These are phyloP conservation scores for Sminthurides aquaticus DNA, from an alignment of 2,888 invertebrate species.

Conservation along the genomic window DNA sequence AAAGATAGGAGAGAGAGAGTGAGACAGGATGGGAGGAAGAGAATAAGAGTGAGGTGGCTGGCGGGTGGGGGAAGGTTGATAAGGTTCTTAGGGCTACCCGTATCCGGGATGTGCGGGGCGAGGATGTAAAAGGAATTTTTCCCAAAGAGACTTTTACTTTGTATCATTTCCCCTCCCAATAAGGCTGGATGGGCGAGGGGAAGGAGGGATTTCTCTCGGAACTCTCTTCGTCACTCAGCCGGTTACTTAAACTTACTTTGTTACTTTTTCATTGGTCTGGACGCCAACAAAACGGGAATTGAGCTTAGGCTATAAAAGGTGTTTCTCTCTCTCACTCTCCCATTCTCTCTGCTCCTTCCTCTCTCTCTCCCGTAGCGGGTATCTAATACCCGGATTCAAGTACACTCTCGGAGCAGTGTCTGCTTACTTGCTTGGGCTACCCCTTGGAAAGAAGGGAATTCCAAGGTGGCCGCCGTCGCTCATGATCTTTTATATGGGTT, in stretches of 20 bases:
- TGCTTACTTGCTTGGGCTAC: too few relatives aligned
- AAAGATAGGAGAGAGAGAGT: too few relatives aligned
- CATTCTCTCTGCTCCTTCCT: too few relatives aligned
- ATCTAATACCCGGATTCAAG: too few relatives aligned
- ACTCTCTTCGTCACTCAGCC: neutral
- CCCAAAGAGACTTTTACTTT: constrained; percentile 21
- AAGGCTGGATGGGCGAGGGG: neutral
- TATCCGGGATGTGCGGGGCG: constrained; percentile 20
- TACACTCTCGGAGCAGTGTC: too few relatives aligned
- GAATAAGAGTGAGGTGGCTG: constrained; percentile 4
- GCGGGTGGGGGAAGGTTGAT: constrained; percentile 1
- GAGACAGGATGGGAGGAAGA: too few relatives aligned
- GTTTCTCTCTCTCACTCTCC: constrained; percentile 7
- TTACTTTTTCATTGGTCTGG: neutral
- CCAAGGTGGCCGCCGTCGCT: too few relatives aligned
- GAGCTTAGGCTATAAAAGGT: constrained; percentile 20
- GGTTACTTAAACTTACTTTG: neutral
- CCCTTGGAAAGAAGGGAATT: too few relatives aligned
- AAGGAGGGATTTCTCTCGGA: neutral
- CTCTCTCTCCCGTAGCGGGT: too few relatives aligned
- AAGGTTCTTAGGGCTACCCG: constrained; percentile 5
- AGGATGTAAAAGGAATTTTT: constrained; percentile 20
- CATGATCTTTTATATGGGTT: too few relatives aligned
- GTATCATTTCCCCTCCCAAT: constrained; percentile 22
- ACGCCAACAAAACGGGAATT: neutral